phyloP scores from a whole-genome alignment of 2,113 vertebrate genomes.

The Oxyruncus cristatus region DNA sequence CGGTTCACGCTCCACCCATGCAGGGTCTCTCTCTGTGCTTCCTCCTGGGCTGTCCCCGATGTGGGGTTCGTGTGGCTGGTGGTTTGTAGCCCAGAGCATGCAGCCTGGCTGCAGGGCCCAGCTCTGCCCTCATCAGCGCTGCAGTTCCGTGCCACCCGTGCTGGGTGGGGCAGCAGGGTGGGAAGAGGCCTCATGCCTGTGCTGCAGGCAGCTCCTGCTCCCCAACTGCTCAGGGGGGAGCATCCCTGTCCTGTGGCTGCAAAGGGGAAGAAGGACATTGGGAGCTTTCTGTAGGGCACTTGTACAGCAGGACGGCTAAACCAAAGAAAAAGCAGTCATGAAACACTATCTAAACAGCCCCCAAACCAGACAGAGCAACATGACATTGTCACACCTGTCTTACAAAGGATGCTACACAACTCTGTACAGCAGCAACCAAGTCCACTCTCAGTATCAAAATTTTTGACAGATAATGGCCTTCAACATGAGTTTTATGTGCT shows the following conservation, averaged over 20 bases:
- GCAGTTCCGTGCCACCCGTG: rapidly evolving
- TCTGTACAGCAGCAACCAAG: neutral
- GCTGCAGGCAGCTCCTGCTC: neutral
- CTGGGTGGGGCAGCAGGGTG: rapidly evolving
- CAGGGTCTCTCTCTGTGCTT: neutral
- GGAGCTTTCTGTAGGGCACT: neutral
- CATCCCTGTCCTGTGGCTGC: neutral
- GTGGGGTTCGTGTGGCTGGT: neutral
- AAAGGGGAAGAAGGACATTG: rapidly evolving
- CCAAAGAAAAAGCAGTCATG: neutral
- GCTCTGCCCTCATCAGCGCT: neutral
- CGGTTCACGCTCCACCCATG: neutral
- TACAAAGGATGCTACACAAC: neutral
- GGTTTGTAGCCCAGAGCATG: neutral
- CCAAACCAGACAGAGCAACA: neutral
- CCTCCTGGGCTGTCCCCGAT: neutral
- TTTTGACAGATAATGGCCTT: neutral
- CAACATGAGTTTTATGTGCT: rapidly evolving
- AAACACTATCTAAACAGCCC: neutral
- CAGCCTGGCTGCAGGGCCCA: neutral
- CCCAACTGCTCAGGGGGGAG: rapidly evolving
- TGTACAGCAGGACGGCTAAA: neutral
- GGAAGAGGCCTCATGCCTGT: rapidly evolving
- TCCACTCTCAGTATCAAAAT: neutral
- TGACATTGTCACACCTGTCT: neutral